Evolutionary conservation across 1,140 invertebrate genomes (phyloP).

Genomic region (Heterodera carotae): DNA sequence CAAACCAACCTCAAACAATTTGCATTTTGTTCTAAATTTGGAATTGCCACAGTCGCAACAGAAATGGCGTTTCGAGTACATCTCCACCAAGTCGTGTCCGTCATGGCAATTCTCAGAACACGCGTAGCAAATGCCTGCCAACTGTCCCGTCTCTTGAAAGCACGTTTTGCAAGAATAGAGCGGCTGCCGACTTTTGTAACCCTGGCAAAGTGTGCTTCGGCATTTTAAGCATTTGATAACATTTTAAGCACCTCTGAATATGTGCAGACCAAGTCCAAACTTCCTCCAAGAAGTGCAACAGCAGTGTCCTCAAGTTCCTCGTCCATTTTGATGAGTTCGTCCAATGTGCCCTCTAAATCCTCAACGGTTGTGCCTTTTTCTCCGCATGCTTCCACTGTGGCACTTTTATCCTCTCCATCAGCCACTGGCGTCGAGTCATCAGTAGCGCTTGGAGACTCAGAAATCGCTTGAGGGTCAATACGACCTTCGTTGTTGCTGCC

Average conservation of each 20-base stretch:
- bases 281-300: slow-evolving; percentile 46
- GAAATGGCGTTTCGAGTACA: slow-evolving; percentile 94
- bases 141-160: slow-evolving; percentile 70
- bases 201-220: slow-evolving; percentile 71
- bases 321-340: slow-evolving; percentile 38
- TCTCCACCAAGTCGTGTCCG: slow-evolving; percentile 88
- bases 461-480: no score
- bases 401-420: no score
- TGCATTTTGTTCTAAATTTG: slow-evolving; percentile 78
- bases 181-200: slow-evolving; percentile 88
- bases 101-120: slow-evolving; percentile 93
- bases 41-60: slow-evolving; percentile 94
- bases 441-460: no score
- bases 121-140: slow-evolving; percentile 83
- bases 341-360: background rate
- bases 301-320: slow-evolving; percentile 38
- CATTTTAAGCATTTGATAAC: background rate
- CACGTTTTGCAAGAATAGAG: slow-evolving; percentile 93
- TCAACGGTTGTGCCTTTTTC: background rate
- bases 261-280: slow-evolving; percentile 50
- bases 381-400: background rate
- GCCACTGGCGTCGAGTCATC: no score
- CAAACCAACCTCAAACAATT: slow-evolving; percentile 72
- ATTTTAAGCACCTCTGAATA: slow-evolving; percentile 52
- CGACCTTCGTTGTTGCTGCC: no score